These are phyloP conservation scores for Gallinago solitaria DNA, from an alignment of 2,797 vertebrate species.

Conservation along the genomic window DNA sequence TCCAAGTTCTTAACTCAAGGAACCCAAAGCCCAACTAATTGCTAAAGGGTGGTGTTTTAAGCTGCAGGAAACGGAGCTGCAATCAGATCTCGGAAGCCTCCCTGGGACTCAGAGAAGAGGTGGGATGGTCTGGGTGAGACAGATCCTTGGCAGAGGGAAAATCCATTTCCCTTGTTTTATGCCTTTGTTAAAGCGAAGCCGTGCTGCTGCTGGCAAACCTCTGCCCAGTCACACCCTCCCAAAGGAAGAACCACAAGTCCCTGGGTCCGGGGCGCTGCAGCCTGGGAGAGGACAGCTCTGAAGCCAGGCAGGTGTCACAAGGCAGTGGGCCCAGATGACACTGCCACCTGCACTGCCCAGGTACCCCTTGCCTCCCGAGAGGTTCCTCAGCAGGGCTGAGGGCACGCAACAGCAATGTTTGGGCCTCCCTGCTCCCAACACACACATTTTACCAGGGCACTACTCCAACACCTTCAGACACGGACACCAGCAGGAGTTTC, in stretches of 20 bases:
- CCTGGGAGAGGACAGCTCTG: neutral
- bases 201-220: neutral
- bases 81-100: neutral
- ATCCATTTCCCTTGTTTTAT: neutral
- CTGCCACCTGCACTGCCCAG: neutral
- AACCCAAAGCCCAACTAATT: neutral
- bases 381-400: neutral
- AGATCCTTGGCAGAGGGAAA: neutral
- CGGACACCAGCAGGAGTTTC: neutral
- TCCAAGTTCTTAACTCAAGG: neutral
- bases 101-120: neutral
- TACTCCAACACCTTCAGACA: neutral
- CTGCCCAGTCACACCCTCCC: neutral
- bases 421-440: neutral
- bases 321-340: neutral
- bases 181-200: neutral
- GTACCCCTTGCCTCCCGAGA: neutral
- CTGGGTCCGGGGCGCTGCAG: neutral
- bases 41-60: neutral
- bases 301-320: neutral
- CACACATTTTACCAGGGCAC: neutral
- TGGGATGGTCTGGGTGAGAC: neutral
- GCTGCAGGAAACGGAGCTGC: neutral
- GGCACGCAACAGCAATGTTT: accelerated
- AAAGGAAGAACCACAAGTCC: neutral